These are phyloP conservation scores for Pammene fasciana DNA, from an alignment of 2,888 invertebrate species.

Conservation along the genomic window DNA sequence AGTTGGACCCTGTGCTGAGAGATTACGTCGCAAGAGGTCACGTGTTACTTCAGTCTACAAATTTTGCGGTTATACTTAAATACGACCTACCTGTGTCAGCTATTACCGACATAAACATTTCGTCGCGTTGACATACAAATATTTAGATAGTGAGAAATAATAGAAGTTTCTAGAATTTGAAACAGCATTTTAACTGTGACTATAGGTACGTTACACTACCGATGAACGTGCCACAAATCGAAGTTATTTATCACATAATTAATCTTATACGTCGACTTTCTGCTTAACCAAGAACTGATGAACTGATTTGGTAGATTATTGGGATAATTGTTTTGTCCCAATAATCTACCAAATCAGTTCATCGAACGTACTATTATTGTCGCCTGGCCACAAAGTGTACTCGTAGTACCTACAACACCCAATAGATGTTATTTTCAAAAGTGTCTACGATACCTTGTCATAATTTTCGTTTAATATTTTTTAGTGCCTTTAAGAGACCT, in stretches of 20 bases:
- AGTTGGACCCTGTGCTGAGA: conserved; percentile 2
- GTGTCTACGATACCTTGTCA: too few relatives aligned
- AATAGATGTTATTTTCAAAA: too few relatives aligned
- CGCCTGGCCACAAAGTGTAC: too few relatives aligned
- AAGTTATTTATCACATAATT: conserved; percentile 12
- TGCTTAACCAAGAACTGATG: too few relatives aligned
- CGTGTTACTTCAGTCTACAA: not conserved
- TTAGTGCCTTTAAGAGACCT: too few relatives aligned
- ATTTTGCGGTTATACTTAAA: conserved; percentile 1
- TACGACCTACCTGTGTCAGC: not conserved
- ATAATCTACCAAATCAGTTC: too few relatives aligned
- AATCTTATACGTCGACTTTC: not conserved
- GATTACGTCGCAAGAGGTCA: conserved; percentile 21
- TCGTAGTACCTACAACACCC: too few relatives aligned
- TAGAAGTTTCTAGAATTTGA: not conserved
- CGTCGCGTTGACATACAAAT: not conserved
- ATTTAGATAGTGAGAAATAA: not conserved
- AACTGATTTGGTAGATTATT: too few relatives aligned
- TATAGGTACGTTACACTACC: too few relatives aligned
- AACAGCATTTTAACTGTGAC: conserved; percentile 1
- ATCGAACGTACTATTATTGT: too few relatives aligned
- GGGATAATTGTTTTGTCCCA: too few relatives aligned
- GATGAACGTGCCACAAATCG: not conserved
- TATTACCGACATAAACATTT: not conserved
- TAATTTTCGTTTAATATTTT: too few relatives aligned